A percentile compares a stretch with the other conserved stretches of the same genome.
Evolutionary conservation across 2,113 vertebrate genomes (phyloP).

Genomic region (Chionis minor): DNA sequence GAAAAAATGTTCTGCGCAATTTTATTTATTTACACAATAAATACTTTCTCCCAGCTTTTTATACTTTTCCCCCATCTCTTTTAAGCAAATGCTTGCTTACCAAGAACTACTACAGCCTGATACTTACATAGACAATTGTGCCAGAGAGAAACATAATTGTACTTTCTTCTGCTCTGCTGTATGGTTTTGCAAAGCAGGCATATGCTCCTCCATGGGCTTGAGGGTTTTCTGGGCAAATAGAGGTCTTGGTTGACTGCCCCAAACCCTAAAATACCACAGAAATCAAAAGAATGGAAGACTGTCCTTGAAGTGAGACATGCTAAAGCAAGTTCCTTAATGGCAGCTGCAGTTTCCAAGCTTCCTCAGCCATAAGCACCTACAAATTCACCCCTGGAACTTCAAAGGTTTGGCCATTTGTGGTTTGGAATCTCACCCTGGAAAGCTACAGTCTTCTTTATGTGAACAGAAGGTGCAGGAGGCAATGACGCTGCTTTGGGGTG

Average conservation of each 20-base stretch:
- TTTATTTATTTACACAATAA: not conserved
- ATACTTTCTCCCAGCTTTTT: not conserved
- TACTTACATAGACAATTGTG: not conserved
- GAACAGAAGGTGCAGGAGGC: not conserved
- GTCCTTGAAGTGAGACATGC: not conserved
- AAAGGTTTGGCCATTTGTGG: not conserved
- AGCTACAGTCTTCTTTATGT: not conserved
- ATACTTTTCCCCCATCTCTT: not conserved
- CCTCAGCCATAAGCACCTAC: not conserved
- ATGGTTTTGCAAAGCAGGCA: not conserved
- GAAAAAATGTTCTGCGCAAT: not conserved
- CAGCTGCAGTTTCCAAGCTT: not conserved
- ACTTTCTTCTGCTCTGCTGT: not conserved
- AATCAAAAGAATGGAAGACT: not conserved
- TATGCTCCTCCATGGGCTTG: not conserved
- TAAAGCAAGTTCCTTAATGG: not conserved
- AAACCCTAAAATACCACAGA: not conserved
- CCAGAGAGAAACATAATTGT: not conserved
- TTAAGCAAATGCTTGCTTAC: not conserved
- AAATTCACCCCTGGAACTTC: not conserved
- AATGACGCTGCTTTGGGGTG: not conserved
- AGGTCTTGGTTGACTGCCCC: not conserved
- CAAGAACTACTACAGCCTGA: not conserved
- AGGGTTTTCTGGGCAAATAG: not conserved
- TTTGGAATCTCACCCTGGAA: not conserved